Evolutionary conservation across 2,113 vertebrate genomes (phyloP).

Genomic region (Brachirus orientalis): DNA sequence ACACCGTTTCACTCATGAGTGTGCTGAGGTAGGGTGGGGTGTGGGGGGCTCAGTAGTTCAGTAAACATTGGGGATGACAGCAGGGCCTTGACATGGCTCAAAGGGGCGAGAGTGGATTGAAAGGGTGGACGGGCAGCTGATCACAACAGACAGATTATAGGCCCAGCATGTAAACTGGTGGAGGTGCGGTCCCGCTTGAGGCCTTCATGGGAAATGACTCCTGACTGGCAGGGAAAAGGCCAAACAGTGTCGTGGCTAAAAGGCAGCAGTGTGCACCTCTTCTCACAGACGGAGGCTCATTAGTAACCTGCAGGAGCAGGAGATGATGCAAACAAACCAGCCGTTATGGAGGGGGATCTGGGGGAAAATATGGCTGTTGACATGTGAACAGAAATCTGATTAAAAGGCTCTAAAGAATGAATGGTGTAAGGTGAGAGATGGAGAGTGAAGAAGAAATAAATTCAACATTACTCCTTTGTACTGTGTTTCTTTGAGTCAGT

Average conservation of each 20-base stretch:
- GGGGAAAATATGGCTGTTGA: slow-evolving; percentile 80
- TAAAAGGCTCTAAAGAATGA: slow-evolving; percentile 70
- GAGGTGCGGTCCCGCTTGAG: slow-evolving; percentile 69
- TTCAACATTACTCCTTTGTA: not conserved
- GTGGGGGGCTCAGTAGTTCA: slow-evolving; percentile 46
- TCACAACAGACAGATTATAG: slow-evolving; percentile 83
- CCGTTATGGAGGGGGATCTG: slow-evolving; percentile 77
- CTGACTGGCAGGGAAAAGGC: slow-evolving; percentile 85
- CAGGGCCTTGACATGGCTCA: slow-evolving; percentile 78
- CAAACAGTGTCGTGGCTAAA: slow-evolving; percentile 79
- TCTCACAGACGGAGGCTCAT: slow-evolving; percentile 69
- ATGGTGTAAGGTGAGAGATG: slow-evolving; percentile 26
- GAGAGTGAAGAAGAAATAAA: not conserved
- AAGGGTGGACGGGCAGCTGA: slow-evolving; percentile 64
- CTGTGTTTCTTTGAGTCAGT: not conserved
- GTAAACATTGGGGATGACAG: slow-evolving; percentile 77
- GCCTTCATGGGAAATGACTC: slow-evolving; percentile 88
- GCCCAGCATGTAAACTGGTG: slow-evolving; percentile 42
- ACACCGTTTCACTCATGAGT: slow-evolving; percentile 52
- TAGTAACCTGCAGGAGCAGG: slow-evolving; percentile 63
- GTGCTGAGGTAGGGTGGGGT: too few relatives aligned
- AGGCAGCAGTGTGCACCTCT: slow-evolving; percentile 84
- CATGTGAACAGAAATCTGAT: slow-evolving; percentile 82
- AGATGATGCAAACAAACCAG: slow-evolving; percentile 83
- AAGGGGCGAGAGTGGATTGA: slow-evolving; percentile 42